Conservation (phyloP, 2,113 vertebrate genomes). For the Myotis yumanensis region DNA sequence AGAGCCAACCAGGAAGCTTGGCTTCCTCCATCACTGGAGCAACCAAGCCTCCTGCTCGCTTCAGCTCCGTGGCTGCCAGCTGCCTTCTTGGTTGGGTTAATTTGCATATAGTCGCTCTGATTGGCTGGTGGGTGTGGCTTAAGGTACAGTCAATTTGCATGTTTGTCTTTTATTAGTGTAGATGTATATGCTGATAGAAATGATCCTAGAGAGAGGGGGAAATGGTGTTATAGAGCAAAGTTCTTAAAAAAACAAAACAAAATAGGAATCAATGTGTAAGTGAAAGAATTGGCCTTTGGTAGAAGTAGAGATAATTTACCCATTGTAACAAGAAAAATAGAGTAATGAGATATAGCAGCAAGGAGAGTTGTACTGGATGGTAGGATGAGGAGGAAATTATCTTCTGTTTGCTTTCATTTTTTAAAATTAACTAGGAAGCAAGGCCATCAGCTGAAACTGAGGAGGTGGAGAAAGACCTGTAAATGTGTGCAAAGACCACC, state of each 20-base stretch:
- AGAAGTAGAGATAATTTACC: background rate
- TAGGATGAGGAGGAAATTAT: background rate
- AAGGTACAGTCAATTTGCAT: too few species aligned
- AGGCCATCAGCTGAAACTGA: background rate
- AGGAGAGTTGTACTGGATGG: background rate
- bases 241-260: background rate
- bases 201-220: background rate
- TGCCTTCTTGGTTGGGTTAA: too few species aligned
- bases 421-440: background rate
- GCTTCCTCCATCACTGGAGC: too few species aligned
- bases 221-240: background rate
- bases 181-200: background rate
- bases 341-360: background rate
- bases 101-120: too few species aligned
- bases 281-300: background rate
- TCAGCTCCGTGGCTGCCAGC: too few species aligned
- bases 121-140: too few species aligned
- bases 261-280: background rate
- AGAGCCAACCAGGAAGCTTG: too few species aligned
- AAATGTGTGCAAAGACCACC: background rate
- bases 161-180: too few species aligned
- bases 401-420: background rate
- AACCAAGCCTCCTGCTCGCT: too few species aligned
- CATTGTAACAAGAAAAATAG: background rate
- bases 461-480: background rate